These are phyloP conservation scores for Nettapus auritus DNA, from an alignment of 2,113 vertebrate species.

Conservation along the genomic window DNA sequence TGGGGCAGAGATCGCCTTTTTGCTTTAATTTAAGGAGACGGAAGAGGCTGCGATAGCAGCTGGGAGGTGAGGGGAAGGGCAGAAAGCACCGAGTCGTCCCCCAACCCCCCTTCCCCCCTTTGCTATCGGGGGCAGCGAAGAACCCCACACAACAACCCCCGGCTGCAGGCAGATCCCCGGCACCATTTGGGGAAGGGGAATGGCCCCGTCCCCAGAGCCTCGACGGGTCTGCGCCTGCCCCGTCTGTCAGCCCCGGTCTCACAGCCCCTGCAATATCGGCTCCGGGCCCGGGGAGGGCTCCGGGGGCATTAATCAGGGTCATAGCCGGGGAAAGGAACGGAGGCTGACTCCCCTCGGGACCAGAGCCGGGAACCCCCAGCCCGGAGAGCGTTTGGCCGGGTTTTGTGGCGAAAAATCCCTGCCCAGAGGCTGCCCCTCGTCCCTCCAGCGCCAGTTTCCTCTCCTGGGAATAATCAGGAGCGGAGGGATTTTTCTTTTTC, in stretches of 20 bases:
- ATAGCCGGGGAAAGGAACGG: neutral
- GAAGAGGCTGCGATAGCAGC: neutral
- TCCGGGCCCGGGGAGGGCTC: neutral
- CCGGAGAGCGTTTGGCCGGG: neutral
- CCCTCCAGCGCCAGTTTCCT: neutral
- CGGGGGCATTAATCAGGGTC: too few species aligned
- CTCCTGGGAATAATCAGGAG: neutral
- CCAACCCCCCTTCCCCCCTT: too few species aligned
- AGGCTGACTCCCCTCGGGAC: neutral
- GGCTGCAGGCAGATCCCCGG: neutral
- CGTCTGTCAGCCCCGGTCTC: neutral
- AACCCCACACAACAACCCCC: neutral
- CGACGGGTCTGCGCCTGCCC: neutral
- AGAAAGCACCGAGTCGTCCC: neutral
- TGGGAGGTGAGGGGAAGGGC: neutral
- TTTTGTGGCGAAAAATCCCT: neutral
- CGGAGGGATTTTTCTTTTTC: neutral
- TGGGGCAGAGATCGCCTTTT: neutral
- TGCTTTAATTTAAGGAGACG: slow-evolving; percentile 15
- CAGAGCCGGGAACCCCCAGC: neutral
- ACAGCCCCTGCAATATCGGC: fast-evolving
- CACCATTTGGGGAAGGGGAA: neutral
- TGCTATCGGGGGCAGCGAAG: neutral
- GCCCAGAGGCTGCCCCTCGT: neutral
- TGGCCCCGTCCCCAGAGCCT: fast-evolving